A percentile compares a stretch with the other conserved stretches of the same genome.
These are phyloP conservation scores for Heliconius cydno DNA, from an alignment of 2,888 invertebrate genomes.

Conservation along the genomic window DNA sequence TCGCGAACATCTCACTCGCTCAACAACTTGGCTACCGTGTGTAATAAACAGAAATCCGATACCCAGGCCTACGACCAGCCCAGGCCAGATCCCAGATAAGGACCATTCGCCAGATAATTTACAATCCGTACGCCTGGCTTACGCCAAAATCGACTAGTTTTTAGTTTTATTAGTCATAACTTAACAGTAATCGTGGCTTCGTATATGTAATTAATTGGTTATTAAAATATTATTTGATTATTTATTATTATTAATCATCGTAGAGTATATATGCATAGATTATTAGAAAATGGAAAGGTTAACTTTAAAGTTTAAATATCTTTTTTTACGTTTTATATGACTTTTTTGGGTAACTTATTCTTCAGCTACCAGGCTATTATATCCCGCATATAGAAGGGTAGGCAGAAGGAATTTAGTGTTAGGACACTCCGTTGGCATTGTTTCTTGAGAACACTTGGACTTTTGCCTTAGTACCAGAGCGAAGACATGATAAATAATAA, in stretches of 20 bases:
- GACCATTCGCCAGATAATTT: conserved; percentile 75
- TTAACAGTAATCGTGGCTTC: conserved; percentile 13
- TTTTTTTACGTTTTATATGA: neutral
- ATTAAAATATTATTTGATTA: conserved; percentile 15
- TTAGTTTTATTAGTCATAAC: conserved; percentile 30
- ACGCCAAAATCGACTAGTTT: conserved; percentile 63
- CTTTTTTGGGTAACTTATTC: no score
- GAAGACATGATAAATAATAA: no score
- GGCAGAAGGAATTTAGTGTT: no score
- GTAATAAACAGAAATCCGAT: conserved; percentile 81
- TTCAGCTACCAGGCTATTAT: no score
- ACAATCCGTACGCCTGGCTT: conserved; percentile 57
- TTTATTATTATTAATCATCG: neutral
- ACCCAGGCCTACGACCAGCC: conserved; percentile 62
- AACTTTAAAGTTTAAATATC: neutral
- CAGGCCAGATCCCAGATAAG: conserved; percentile 72
- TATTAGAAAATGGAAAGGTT: neutral
- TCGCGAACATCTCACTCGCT: conserved; percentile 72
- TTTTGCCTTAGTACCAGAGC: no score
- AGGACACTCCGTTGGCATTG: no score
- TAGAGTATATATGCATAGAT: neutral
- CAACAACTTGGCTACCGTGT: conserved; percentile 65
- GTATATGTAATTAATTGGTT: conserved; percentile 8
- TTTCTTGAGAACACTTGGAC: no score
- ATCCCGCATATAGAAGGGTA: no score